Evolutionary conservation across 2,797 vertebrate species (phyloP).

Genomic region (Myripristis murdjan): DNA sequence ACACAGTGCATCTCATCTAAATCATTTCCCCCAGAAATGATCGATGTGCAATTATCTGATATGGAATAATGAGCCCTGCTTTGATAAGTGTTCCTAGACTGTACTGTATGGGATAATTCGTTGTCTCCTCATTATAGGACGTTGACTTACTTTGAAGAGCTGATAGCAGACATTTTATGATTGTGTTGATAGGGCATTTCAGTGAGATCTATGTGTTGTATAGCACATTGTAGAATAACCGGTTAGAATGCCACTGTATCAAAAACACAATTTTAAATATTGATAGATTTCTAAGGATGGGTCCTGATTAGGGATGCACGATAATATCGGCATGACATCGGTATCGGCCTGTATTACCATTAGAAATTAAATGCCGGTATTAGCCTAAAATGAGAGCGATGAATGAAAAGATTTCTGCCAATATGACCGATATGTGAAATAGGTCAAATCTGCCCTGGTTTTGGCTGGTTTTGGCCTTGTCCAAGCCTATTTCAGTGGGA

Average conservation of each 20-base stretch:
- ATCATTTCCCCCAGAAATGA: slow-evolving; percentile 84
- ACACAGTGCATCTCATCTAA: slow-evolving; percentile 78
- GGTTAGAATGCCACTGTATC: background rate
- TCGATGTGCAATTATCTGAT: slow-evolving; percentile 86
- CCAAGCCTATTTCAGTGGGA: too few relatives aligned
- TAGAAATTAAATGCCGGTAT: too few relatives aligned
- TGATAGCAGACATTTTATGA: slow-evolving; percentile 63
- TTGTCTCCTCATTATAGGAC: slow-evolving; percentile 72
- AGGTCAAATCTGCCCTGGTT: too few relatives aligned
- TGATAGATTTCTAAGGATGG: background rate
- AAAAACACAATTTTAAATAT: slow-evolving; percentile 1
- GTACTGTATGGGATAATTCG: slow-evolving; percentile 64
- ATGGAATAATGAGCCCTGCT: slow-evolving; percentile 79
- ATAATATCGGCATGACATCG: too few relatives aligned
- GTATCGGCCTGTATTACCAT: too few relatives aligned
- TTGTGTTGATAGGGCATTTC: slow-evolving; percentile 56
- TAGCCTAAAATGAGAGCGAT: too few relatives aligned
- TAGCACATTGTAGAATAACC: slow-evolving; percentile 29
- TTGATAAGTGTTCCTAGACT: slow-evolving; percentile 80
- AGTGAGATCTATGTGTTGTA: slow-evolving; percentile 48
- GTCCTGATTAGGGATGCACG: too few relatives aligned
- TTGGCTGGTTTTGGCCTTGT: too few relatives aligned
- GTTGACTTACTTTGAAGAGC: slow-evolving; percentile 61
- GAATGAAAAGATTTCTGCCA: too few relatives aligned
- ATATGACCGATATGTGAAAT: too few relatives aligned